These are phyloP conservation scores for Dallia pectoralis DNA, from an alignment of 2,797 vertebrate genomes.

Conservation along the genomic window DNA sequence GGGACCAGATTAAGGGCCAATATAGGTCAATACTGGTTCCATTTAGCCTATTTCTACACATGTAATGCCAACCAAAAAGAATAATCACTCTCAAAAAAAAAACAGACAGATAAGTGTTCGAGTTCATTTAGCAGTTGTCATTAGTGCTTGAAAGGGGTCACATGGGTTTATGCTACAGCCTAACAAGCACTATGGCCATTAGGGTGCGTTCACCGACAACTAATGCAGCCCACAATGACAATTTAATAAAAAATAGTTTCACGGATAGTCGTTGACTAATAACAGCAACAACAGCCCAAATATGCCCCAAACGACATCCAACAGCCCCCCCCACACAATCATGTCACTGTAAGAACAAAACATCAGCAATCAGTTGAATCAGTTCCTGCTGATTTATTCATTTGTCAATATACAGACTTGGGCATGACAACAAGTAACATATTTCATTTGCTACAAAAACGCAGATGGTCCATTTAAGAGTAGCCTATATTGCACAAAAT, in stretches of 20 bases:
- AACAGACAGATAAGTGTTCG: no score
- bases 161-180: not conserved
- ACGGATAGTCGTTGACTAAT: not conserved
- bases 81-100: no score
- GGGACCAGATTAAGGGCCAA: not conserved
- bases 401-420: conserved; percentile 88
- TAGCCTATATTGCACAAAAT: conserved; percentile 93
- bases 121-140: not conserved
- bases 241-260: not conserved
- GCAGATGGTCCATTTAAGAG: conserved; percentile 82
- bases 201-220: not conserved
- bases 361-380: conserved; percentile 64
- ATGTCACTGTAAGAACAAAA: conserved; percentile 54
- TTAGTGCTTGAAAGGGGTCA: not conserved
- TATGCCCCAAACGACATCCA: not conserved
- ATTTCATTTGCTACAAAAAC: conserved; percentile 88
- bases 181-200: not conserved
- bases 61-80: no score
- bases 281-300: not conserved
- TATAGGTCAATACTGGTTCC: no score
- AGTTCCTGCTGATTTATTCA: conserved; percentile 98
- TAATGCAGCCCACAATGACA: not conserved
- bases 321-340: not conserved
- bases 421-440: conserved; percentile 81
- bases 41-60: no score